Evolutionary conservation across 2,888 invertebrate genomes (phyloP), one percentile per base, ranked within the genome.

Genomic region (Ptilodon capucinus): DNA sequence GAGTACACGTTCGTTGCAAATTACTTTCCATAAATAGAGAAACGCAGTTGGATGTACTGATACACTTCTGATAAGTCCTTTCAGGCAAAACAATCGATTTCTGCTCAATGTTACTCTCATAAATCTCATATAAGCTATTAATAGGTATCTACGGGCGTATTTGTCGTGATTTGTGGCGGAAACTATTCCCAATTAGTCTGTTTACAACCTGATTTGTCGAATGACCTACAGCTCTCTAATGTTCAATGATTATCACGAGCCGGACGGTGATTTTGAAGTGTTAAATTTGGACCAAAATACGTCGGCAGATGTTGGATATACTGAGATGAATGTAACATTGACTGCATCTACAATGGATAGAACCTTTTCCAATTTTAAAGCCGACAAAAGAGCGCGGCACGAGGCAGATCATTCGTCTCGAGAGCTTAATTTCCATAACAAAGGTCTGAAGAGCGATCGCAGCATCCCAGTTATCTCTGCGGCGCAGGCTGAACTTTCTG

Each of bases 341-440:
- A 28, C 28, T 28, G 28, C 11, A 28, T 28, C n/a, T n/a, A 8
- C 28, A n/a, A 28, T 28, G 11, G 4, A 28, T 28, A n/a, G 28
- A 28, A 28, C 28, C 11, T 28, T n/a, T 28, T n/a, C n/a, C 28
- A 28, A 28, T 28, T 4, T 32, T 13, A 14, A 13, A 32, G 14
- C 32, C 7, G 14, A 32, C 32, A 32, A 32, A 32, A 32, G 32
- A 32, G 14, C 32, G 17, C 14, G 46, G 63, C 11, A 9, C 14
- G 17, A 2, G 46, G 63, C 61, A 68, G 62, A 68, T 63, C 57
- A 56, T 64, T 61, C 62, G 60, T 59, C 53, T 38, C 53, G 46
- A 44, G 49, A 54, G 61, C 67, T 63, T 65, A 57, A 75, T 76
- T 71, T 68, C 58, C 73, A 71, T 74, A 43, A 74, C 71, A 76